phyloP scores from a whole-genome alignment of 1,140 invertebrate species.

The Mactra quadrangularis region DNA sequence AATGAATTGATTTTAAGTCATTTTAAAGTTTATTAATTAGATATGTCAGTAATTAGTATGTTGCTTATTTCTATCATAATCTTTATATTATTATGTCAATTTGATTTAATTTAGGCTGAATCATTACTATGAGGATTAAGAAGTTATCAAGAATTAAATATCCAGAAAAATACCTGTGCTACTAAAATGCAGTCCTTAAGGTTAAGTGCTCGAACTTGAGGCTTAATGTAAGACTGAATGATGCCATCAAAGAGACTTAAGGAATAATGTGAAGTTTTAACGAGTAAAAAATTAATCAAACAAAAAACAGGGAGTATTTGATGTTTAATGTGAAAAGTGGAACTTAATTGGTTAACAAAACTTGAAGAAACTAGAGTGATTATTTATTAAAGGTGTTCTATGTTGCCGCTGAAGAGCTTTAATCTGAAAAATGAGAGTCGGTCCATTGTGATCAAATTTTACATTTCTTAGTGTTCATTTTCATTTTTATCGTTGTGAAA shows the following conservation, averaged over 20 bases:
- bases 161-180: conserved; percentile 32
- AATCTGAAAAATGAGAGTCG: background rate
- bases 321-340: background rate
- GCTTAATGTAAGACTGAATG: conserved; percentile 48
- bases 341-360: background rate
- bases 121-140: conserved; percentile 33
- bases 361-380: conserved; percentile 4
- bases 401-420: background rate
- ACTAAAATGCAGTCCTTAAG: conserved; percentile 52
- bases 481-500: conserved; percentile 30
- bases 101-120: conserved; percentile 60
- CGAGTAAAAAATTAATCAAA: conserved; percentile 7
- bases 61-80: background rate
- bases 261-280: conserved; percentile 21
- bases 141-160: conserved; percentile 55
- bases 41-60: background rate
- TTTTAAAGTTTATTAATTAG: background rate
- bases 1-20: background rate
- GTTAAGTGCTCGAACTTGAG: conserved; percentile 54
- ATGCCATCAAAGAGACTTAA: conserved; percentile 33
- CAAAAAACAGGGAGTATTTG: conserved; percentile 25
- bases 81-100: conserved; percentile 37
- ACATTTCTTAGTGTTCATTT: conserved; percentile 41
- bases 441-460: background rate
- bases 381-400: background rate